Base-by-base conservation (phyloP, 1,140 invertebrate genomes). In the Frieseomelitta varia region DNA sequence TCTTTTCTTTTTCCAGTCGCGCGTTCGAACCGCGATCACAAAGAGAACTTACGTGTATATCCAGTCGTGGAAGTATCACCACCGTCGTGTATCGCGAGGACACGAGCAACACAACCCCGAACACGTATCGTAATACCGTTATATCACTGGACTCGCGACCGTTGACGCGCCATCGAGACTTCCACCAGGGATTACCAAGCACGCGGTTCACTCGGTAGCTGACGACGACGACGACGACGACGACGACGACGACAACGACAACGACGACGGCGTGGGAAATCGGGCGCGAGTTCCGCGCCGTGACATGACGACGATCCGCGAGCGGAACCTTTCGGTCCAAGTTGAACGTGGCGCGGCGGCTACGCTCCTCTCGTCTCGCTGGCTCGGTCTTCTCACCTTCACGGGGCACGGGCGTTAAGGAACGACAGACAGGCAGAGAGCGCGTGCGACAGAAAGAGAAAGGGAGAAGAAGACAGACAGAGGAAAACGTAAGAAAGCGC, bases 401-500 rank as follows among this genome's bases (percentile, higher is more conserved):
- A 79, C 81, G 63, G 78, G 24, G 14, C 65, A 55, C 79, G 39
- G 39, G 73, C 53, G 84, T 85, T 65, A 77, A 82, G 73, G 55
- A 77, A 83, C 68, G 58, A 61, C 47, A 47, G 30, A 67, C 10
- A 11, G 65, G 34, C 63, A 34, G 15, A 4, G 77, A 79, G 56
- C 12, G 34, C 19, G 30, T 39, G 65, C 19, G 30, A 19, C 10
- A 68, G 74, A 61, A 27, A 81, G 56, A 65, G 69, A 39, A 56
- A 72, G 69, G 61, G 67, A 78, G 72, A 77, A 72, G 73, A 69
- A 73, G 30, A 81, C 34, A 53, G 79, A 72, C 56, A 39, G 68
- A 78, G 85, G 80, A 87, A 30, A 88, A 69, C 85, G 86, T 81
- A 85, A 88, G 85, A 88, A 91, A 84, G 87, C 82, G 85, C 51